Evolutionary conservation across 2,888 invertebrate species (phyloP), one percentile per base, ranked within the genome.

Genomic region (Phengaris alcon): DNA sequence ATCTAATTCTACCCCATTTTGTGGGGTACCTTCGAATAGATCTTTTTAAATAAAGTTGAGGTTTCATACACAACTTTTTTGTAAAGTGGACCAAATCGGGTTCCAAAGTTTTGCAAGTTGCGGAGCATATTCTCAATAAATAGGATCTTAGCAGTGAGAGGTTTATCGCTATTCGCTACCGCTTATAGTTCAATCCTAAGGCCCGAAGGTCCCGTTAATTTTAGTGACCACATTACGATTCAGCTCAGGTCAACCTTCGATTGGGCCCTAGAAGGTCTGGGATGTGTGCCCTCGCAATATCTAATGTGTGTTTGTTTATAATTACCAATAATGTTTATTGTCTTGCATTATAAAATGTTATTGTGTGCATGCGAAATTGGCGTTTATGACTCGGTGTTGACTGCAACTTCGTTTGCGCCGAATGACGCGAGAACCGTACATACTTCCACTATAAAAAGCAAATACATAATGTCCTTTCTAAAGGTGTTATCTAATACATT

Each of bases 141-240:
- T 48, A 48, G 48, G 35, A 6, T 6, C 48, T 7, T 8, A 48
- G 48, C 6, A 8, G 48, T 48, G 8, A 48, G 8, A 48, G 48
- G 48, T 48, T 13, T 4, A 74, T 64, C 74, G 74, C 74, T 68
- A 68, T 55, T 64, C 74, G 74, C 74, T 68, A 68, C 52, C 76
- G 75, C 78, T 78, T 77, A 2, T 52, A n/a, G 59, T 12, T 74
- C 72, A n/a, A 48, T 48, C 81, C 82, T 83, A 77, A 12, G 76
- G 81, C 82, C 76, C 79, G 79, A 80, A 77, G 78, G 84, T 90
- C 82, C 91, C 91, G 91, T 91, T 91, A 89, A 86, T 86, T 85
- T 88, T 82, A 87, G 84, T 84, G 86, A 85, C 82, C 75, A 55
- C 76, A 79, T 79, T 79, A 79, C 82, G 82, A 91, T 88, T 86